Evolutionary conservation across 2,797 vertebrate species (phyloP).

Genomic region (Margarornis squamiger): DNA sequence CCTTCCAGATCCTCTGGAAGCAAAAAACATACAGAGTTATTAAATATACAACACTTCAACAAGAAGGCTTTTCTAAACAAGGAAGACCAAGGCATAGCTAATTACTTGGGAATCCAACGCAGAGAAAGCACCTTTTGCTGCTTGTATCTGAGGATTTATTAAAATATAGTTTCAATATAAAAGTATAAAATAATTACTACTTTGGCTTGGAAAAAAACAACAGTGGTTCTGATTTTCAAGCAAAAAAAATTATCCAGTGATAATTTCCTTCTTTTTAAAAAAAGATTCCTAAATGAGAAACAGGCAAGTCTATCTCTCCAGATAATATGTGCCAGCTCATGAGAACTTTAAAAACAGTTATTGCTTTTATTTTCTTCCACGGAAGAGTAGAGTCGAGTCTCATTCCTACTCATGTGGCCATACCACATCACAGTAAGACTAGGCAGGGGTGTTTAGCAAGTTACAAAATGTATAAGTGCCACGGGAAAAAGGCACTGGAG

Average conservation of each 20-base stretch:
- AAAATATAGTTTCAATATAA: constrained; percentile 49
- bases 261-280: constrained; percentile 15
- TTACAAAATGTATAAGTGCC: constrained; percentile 19
- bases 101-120: constrained; percentile 63
- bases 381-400: constrained; percentile 19
- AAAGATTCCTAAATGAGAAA: constrained; percentile 36
- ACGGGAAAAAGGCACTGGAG: not conserved
- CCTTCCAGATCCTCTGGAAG: constrained; percentile 22
- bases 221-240: constrained; percentile 53
- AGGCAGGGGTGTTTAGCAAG: constrained; percentile 2
- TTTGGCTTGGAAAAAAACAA: constrained; percentile 52
- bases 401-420: constrained; percentile 25
- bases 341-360: constrained; percentile 38
- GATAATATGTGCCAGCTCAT: not conserved
- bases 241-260: constrained; percentile 51
- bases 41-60: constrained; percentile 25
- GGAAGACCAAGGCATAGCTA: constrained; percentile 49
- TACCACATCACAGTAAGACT: not conserved
- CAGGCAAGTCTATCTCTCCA: constrained; percentile 11
- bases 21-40: not conserved
- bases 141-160: constrained; percentile 54
- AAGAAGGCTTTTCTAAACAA: constrained; percentile 25
- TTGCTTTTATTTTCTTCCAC: constrained; percentile 53
- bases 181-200: constrained; percentile 63
- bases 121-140: constrained; percentile 55